phyloP scores from a whole-genome alignment of 2,797 vertebrate genomes.

The Epinephelus awoara region DNA sequence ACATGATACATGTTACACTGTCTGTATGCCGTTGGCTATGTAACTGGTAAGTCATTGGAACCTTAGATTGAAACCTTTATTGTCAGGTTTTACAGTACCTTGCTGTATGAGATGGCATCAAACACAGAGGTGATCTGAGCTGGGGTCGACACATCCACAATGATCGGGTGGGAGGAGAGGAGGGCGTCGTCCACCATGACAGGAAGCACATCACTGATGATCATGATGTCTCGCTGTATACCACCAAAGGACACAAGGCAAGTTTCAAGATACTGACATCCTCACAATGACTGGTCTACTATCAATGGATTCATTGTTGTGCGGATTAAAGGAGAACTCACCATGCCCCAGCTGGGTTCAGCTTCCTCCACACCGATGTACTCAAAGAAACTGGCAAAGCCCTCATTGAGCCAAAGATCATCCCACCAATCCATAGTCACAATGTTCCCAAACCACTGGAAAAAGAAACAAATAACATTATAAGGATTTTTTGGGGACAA shows the following conservation, averaged over 20 bases:
- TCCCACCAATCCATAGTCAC: slow-evolving; percentile 99
- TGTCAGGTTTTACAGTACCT: slow-evolving; percentile 81
- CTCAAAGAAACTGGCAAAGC: slow-evolving; percentile 98
- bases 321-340: slow-evolving; percentile 63
- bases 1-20: not conserved
- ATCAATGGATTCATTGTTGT: not conserved
- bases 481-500: not conserved
- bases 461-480: slow-evolving; percentile 17
- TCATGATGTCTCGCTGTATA: slow-evolving; percentile 91
- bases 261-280: not conserved
- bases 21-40: not conserved
- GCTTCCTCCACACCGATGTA: slow-evolving; percentile 89
- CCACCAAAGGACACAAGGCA: not conserved
- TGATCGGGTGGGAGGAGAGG: slow-evolving; percentile 93
- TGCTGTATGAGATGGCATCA: slow-evolving; percentile 96
- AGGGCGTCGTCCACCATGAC: slow-evolving; percentile 94
- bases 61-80: no score
- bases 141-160: slow-evolving; percentile 90
- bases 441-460: slow-evolving; percentile 98
- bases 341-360: slow-evolving; percentile 92
- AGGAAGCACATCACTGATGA: slow-evolving; percentile 93
- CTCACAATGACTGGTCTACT: not conserved
- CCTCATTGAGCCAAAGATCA: slow-evolving; percentile 98
- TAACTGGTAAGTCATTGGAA: not conserved
- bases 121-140: slow-evolving; percentile 98